Conservation (phyloP, 2,113 vertebrate genomes). For the Garra rufa region DNA sequence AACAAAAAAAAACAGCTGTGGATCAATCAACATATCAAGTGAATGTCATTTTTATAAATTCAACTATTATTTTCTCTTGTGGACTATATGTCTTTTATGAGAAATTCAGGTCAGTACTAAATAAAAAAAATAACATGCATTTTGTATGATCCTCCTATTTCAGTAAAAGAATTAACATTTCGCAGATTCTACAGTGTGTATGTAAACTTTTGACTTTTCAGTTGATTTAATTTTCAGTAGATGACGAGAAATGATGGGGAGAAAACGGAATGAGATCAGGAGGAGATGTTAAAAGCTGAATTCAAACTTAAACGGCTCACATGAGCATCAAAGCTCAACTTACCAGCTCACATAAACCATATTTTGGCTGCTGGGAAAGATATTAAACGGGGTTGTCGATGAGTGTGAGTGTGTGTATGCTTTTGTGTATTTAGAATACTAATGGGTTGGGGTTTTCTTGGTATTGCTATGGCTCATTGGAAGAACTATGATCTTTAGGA, state of each 20-base stretch:
- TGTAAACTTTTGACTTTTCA: no score
- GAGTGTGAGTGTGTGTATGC: not conserved
- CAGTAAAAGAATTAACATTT: no score
- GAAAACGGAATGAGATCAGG: not conserved
- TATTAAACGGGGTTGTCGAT: not conserved
- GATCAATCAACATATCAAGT: no score
- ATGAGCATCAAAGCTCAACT: not conserved
- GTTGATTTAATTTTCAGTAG: slow-evolving; percentile 10
- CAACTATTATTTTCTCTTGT: no score
- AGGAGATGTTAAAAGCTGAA: not conserved
- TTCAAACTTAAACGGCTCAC: not conserved
- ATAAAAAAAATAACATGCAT: no score
- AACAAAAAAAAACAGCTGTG: no score
- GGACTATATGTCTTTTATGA: no score
- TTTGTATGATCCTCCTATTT: no score
- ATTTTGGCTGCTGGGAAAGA: not conserved
- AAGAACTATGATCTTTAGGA: slow-evolving; percentile 22
- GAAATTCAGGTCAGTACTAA: no score
- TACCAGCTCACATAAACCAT: not conserved
- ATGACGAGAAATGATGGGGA: not conserved
- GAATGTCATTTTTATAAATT: no score
- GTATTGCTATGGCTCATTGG: slow-evolving; percentile 27
- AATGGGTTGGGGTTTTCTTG: slow-evolving; percentile 4
- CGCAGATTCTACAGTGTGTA: no score
- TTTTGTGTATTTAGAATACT: slow-evolving; percentile 22